These are phyloP conservation scores for Microhierax caerulescens DNA, from an alignment of 2,797 vertebrate genomes.

Conservation along the genomic window DNA sequence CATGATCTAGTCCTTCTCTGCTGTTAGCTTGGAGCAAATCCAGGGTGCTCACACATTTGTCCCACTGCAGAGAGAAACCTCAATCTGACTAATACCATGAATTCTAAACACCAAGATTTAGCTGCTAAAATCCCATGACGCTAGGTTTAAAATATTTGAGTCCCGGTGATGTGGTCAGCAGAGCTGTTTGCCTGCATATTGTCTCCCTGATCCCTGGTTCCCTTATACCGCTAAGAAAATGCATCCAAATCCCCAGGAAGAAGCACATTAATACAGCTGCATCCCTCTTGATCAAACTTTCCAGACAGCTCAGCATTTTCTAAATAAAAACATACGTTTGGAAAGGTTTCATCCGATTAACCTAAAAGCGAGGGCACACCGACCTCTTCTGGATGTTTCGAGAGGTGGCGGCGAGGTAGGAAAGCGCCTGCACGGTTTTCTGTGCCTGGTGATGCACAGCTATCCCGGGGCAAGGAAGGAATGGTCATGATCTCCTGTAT, in stretches of 20 bases:
- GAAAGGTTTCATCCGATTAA: background rate
- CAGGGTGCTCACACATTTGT: background rate
- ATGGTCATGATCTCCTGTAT: accelerated
- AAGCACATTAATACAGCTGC: background rate
- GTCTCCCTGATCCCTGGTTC: background rate
- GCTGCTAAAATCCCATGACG: background rate
- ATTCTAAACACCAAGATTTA: background rate
- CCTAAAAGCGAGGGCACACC: background rate
- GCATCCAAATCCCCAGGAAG: background rate
- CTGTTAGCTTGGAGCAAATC: background rate
- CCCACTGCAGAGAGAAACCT: background rate
- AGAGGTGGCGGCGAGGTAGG: background rate
- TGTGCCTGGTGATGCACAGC: accelerated
- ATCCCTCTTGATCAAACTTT: conserved; percentile 48
- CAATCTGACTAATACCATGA: background rate
- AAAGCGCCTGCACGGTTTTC: background rate
- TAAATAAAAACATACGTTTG: background rate
- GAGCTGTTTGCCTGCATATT: background rate
- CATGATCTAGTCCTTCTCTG: background rate
- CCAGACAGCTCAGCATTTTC: conserved; percentile 50
- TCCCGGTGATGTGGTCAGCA: background rate
- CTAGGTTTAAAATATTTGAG: background rate
- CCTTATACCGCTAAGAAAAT: background rate
- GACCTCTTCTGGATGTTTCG: conserved; percentile 29
- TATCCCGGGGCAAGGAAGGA: background rate